phyloP scores from a whole-genome alignment of 1,140 invertebrate genomes.

The Aphidius gifuensis region DNA sequence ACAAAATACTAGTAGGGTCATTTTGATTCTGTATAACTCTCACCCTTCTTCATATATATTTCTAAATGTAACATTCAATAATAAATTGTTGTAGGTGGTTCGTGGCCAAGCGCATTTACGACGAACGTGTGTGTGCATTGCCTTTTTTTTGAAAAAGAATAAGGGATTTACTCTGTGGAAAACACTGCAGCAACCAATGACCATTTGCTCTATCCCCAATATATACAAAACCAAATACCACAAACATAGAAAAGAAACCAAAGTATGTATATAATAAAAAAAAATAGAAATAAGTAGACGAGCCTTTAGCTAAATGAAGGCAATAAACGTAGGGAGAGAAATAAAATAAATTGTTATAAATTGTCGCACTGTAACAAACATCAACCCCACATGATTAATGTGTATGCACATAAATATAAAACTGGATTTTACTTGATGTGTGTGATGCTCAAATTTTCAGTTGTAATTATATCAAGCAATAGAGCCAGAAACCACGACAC shows the following conservation, averaged over 20 bases:
- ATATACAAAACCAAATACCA: background rate
- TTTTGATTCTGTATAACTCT: conserved; percentile 11
- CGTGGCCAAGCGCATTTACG: background rate
- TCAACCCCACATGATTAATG: too few species aligned
- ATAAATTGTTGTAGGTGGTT: conserved; percentile 17
- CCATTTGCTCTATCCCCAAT: conserved; percentile 40
- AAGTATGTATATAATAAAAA: too few species aligned
- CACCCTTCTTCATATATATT: background rate
- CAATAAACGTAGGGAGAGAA: conserved; percentile 10
- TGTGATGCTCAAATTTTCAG: too few species aligned
- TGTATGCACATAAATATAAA: too few species aligned
- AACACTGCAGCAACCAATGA: conserved; percentile 34
- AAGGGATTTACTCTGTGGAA: conserved; percentile 2
- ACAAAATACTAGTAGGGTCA: background rate
- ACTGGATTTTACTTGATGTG: too few species aligned
- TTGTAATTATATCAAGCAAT: too few species aligned
- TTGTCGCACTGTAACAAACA: too few species aligned
- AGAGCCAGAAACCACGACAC: too few species aligned
- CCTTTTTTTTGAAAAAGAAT: background rate
- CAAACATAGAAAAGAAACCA: background rate
- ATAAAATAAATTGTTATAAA: background rate
- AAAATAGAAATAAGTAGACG: too few species aligned
- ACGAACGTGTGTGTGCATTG: background rate
- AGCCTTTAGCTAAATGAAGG: conserved; percentile 10
- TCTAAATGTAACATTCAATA: conserved; percentile 1